phyloP scores from a whole-genome alignment of 1,140 invertebrate genomes.

The Zaprionus tsacasi region DNA sequence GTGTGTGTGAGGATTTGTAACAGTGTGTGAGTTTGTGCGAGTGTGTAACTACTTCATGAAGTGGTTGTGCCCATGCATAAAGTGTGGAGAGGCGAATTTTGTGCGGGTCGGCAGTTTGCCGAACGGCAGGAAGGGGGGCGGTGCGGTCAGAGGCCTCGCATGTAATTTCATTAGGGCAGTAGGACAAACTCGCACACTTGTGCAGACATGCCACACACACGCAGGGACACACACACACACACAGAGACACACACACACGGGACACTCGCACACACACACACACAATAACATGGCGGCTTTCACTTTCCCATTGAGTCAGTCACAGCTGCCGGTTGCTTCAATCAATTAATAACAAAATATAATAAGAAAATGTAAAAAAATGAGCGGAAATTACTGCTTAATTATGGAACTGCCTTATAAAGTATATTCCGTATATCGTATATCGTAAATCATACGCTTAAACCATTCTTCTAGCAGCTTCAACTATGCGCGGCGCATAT shows the following conservation, averaged over 20 bases:
- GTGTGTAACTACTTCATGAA: slow-evolving; percentile 22
- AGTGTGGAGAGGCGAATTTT: slow-evolving; percentile 53
- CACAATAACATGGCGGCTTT: neutral
- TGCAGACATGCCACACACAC: slow-evolving; percentile 11
- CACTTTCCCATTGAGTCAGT: neutral
- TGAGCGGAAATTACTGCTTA: neutral
- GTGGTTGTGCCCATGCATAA: slow-evolving; percentile 44
- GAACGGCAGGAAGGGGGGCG: neutral
- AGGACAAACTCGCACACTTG: slow-evolving; percentile 64
- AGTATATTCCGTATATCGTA: neutral
- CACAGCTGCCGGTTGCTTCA: slow-evolving; percentile 10
- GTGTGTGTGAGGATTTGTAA: neutral
- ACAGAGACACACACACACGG: slow-evolving; percentile 5
- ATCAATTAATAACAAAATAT: slow-evolving; percentile 37
- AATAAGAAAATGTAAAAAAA: neutral
- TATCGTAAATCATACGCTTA: slow-evolving; percentile 47
- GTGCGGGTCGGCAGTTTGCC: slow-evolving; percentile 56
- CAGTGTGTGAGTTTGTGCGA: slow-evolving; percentile 5
- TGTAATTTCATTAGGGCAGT: slow-evolving; percentile 82
- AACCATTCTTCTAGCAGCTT: slow-evolving; percentile 63
- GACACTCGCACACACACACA: slow-evolving; percentile 3
- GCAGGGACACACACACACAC: slow-evolving; percentile 1
- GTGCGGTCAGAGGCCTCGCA: slow-evolving; percentile 15
- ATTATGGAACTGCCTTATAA: neutral
- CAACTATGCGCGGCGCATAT: slow-evolving; percentile 72